These are phyloP conservation scores for Mobula hypostoma DNA, from an alignment of 2,113 vertebrate species.

Conservation along the genomic window DNA sequence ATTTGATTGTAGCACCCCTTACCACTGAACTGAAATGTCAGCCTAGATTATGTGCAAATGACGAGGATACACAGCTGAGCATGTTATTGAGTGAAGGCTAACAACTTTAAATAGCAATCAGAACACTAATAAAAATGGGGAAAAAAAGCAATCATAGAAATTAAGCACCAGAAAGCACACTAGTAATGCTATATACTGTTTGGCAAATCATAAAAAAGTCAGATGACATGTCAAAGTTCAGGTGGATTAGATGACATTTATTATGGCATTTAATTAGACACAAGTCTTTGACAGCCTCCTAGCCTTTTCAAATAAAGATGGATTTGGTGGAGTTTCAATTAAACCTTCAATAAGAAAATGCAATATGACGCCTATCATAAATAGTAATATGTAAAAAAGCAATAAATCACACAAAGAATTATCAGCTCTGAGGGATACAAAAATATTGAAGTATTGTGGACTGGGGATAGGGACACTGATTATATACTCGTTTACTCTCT, in stretches of 20 bases:
- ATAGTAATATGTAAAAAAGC: neutral
- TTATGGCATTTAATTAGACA: constrained; percentile 19
- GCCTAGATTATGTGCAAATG: neutral
- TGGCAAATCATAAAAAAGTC: neutral
- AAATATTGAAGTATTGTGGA: neutral
- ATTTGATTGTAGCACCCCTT: neutral
- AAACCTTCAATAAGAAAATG: neutral
- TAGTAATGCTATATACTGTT: neutral
- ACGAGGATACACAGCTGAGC: neutral
- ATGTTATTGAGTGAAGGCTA: neutral
- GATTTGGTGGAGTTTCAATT: constrained; percentile 32
- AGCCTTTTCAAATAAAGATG: neutral
- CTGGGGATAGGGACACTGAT: neutral
- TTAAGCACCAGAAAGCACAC: neutral
- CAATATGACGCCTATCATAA: neutral
- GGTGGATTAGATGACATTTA: neutral
- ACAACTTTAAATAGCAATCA: neutral
- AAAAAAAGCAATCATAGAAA: constrained; percentile 17
- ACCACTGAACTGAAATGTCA: neutral
- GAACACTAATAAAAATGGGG: neutral
- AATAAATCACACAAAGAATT: neutral
- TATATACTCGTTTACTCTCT: neutral
- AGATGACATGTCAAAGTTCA: neutral
- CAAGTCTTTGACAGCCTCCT: neutral
- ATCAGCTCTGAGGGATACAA: neutral